A percentile compares a stretch with the other conserved stretches of the same genome.
phyloP scores from a whole-genome alignment of 2,797 vertebrate genomes.

The Silurus aristotelis region DNA sequence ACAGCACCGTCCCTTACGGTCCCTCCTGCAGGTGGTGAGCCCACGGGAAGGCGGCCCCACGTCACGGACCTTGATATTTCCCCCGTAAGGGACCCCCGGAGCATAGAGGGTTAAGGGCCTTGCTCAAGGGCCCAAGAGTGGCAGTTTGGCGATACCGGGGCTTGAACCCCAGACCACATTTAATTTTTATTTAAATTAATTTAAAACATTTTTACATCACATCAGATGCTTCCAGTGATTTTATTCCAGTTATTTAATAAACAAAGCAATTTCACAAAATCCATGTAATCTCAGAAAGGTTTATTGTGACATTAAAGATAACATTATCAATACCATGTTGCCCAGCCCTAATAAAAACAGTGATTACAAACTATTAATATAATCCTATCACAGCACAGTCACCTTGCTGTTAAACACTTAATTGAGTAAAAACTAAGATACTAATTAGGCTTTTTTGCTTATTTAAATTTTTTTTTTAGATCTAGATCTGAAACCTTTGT shows the following conservation, averaged over 20 bases:
- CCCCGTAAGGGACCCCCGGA: too few species aligned
- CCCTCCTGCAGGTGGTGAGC: too few species aligned
- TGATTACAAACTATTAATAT: background rate
- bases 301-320: background rate
- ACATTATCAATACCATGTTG: background rate
- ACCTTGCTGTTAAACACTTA: background rate
- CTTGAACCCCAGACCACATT: too few species aligned
- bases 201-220: background rate
- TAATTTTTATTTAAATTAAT: too few species aligned
- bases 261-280: background rate
- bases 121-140: too few species aligned
- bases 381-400: background rate
- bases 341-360: background rate
- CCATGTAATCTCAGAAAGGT: background rate
- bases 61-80: too few species aligned
- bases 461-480: background rate
- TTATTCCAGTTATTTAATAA: background rate
- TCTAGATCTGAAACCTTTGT: background rate
- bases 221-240: background rate
- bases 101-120: too few species aligned
- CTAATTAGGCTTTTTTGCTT: background rate
- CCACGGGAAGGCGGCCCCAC: too few species aligned
- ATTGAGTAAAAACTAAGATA: background rate
- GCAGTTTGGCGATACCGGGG: too few species aligned
- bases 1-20: too few species aligned